Percentiles rank a stretch among this genome's conserved stretches.
These are phyloP conservation scores for Cyanoramphus novaezelandiae DNA, from an alignment of 2,113 vertebrate genomes.

Conservation along the genomic window DNA sequence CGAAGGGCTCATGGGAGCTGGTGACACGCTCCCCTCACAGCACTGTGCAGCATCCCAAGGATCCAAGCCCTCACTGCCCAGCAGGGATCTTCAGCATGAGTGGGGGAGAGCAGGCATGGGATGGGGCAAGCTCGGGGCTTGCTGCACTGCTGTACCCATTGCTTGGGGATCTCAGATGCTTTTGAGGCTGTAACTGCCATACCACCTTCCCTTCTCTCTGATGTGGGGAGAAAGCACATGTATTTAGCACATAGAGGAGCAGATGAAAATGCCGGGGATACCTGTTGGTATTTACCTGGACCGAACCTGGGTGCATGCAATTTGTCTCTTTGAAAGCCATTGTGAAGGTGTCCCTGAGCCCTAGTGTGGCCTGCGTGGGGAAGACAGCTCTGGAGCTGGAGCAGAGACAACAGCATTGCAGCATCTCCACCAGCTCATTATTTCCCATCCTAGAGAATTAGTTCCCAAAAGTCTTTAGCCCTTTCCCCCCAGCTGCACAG, in stretches of 20 bases:
- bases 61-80: neutral
- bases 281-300: neutral
- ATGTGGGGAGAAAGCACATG: fast-evolving
- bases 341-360: fast-evolving
- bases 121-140: fast-evolving
- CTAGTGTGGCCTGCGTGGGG: fast-evolving
- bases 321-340: neutral
- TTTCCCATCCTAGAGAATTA: neutral
- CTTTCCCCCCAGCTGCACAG: neutral
- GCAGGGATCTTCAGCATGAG: fast-evolving
- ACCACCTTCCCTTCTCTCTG: fast-evolving
- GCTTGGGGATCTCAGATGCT: fast-evolving
- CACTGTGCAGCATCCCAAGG: neutral
- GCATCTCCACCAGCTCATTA: neutral
- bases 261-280: neutral
- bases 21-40: fast-evolving
- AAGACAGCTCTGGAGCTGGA: neutral
- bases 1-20: fast-evolving
- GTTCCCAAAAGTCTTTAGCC: slow-evolving; percentile 34
- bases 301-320: fast-evolving
- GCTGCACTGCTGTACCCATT: fast-evolving
- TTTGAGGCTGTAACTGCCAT: neutral
- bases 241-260: fast-evolving
- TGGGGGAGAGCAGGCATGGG: fast-evolving
- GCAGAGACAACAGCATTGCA: neutral